phyloP scores from a whole-genome alignment of 2,113 vertebrate species.

The Loxodonta africana region DNA sequence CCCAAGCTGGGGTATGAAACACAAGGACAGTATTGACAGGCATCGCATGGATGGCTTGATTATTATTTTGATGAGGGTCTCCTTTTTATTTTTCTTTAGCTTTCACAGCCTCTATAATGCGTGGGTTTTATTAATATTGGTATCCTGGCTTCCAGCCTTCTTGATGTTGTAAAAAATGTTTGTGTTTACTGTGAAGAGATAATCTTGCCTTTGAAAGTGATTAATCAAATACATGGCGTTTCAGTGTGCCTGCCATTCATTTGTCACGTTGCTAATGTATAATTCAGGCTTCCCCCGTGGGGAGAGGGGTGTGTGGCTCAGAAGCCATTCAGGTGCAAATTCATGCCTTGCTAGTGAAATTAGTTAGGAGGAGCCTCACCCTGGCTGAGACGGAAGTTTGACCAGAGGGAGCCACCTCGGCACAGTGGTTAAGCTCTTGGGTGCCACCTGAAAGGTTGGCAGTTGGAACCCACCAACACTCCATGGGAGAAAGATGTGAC shows the following conservation, averaged over 20 bases:
- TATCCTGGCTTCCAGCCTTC: conserved; percentile 52
- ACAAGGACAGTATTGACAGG: background rate
- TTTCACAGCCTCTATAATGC: background rate
- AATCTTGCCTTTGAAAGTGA: conserved; percentile 72
- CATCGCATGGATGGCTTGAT: background rate
- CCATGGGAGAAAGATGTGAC: too few species aligned
- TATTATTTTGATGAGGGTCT: conserved; percentile 46
- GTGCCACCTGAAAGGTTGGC: too few species aligned
- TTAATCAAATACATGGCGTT: conserved; percentile 67
- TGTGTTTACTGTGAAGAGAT: conserved; percentile 74
- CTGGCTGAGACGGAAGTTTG: background rate
- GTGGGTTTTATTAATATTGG: conserved; percentile 36
- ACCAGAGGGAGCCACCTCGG: background rate
- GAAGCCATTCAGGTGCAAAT: background rate
- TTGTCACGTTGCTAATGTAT: conserved; percentile 67
- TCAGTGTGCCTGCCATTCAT: conserved; percentile 68
- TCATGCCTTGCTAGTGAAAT: conserved; percentile 46
- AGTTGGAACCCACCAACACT: too few species aligned
- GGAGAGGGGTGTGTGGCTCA: conserved; percentile 62
- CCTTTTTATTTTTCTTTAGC: background rate
- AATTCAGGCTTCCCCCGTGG: conserved; percentile 27
- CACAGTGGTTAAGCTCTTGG: too few species aligned
- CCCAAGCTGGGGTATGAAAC: background rate
- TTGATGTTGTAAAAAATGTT: conserved; percentile 41
- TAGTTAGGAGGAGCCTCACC: conserved; percentile 10